These are phyloP conservation scores for Cryptoleucopteryx plumbea DNA, from an alignment of 2,113 vertebrate species.

Conservation along the genomic window DNA sequence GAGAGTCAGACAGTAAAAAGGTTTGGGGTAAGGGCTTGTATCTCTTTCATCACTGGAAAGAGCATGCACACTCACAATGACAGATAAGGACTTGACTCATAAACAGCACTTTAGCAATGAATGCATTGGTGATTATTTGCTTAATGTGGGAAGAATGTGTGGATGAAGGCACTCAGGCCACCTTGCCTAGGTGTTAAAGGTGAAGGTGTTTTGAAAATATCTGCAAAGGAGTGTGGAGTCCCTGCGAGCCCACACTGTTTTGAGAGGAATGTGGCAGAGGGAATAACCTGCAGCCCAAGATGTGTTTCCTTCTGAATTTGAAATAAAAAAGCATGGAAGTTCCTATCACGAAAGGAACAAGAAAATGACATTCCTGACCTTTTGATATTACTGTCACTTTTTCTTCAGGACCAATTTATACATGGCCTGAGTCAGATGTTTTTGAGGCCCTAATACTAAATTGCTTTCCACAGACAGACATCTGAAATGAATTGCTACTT, in stretches of 20 bases:
- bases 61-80: background rate
- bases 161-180: background rate
- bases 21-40: background rate
- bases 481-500: background rate
- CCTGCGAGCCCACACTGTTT: background rate
- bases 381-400: background rate
- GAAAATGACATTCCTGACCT: background rate
- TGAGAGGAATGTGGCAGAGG: background rate
- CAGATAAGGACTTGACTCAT: background rate
- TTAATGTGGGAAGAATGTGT: background rate
- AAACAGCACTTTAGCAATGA: background rate
- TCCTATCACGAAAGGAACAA: background rate
- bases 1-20: background rate
- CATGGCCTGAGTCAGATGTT: background rate
- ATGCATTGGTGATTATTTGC: background rate
- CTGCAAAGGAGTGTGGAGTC: background rate
- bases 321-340: background rate
- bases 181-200: background rate
- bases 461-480: background rate
- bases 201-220: background rate
- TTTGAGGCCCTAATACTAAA: background rate
- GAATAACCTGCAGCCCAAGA: background rate
- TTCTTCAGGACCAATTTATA: background rate
- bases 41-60: background rate
- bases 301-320: background rate